Base-by-base conservation (phyloP, 2,888 invertebrate genomes). In the Polydrusus cervinus region DNA sequence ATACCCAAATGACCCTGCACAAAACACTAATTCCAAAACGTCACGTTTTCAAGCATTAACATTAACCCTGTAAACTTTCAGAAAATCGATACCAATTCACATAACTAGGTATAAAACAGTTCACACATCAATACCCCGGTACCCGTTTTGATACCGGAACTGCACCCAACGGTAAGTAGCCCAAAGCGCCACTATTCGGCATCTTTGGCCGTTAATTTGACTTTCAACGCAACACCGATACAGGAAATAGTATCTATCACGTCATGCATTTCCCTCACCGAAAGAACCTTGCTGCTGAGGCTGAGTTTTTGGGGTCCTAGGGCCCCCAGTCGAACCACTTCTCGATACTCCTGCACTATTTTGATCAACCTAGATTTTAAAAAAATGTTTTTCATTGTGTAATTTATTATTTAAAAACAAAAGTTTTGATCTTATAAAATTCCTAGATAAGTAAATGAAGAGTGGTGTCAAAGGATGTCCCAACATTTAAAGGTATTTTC, bases 271-370 rank as follows among this genome's bases (percentile, higher is more conserved):
- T 53, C 71, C 76, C 49, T 76, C 76, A 51, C 78, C 74, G 16
- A 57, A 74, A 64, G 68, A 65, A 85, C 83, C 79, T 84, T 85
- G 78, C 77, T 79, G 75, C 74, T 78, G 67, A 88, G 73, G 82
- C 81, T 89, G 76, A 47, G 83, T 83, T 79, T 86, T 87, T 85
- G 90, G 84, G 25, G 86, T 85, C 55, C 85, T 81, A 18, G 84
- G 86, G 85, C 60, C 76, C 16, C 89, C 88, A 85, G 88, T 88
- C 86, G 90, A 87, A 85, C 89, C 85, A 83, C 80, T 82, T 78
- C 81, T 80, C 71, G 82, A 78, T 74, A 85, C 82, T 74, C 85
- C 83, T 14, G 80, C 80, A 53, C 78, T 78, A 71, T 67, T 62
- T 38, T 72, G 70, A 30, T 71, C 78, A 55, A 71, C 57, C 72